phyloP scores from a whole-genome alignment of 2,888 invertebrate genomes.

The Zele albiditarsus region DNA sequence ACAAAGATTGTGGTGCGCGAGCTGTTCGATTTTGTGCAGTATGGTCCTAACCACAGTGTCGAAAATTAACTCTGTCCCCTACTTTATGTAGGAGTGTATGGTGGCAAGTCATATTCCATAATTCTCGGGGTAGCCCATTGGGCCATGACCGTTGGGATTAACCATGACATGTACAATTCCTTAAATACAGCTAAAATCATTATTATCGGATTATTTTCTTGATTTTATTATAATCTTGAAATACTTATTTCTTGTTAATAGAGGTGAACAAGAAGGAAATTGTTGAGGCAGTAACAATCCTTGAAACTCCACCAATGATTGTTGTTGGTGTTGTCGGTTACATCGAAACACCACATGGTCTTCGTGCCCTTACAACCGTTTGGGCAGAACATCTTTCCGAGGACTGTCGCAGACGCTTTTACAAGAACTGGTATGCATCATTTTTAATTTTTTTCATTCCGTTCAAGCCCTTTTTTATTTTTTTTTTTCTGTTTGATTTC shows the following conservation, averaged over 20 bases:
- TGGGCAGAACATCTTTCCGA: slow-evolving; percentile 99
- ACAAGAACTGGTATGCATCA: slow-evolving; percentile 95
- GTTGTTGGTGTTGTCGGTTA: slow-evolving; percentile 98
- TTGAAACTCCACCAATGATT: slow-evolving; percentile 99
- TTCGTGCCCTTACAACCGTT: slow-evolving; percentile 94
- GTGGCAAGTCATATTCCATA: slow-evolving; percentile 84
- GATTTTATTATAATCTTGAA: slow-evolving; percentile 19
- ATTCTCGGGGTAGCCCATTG: slow-evolving; percentile 80
- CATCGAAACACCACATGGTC: slow-evolving; percentile 98
- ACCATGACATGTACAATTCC: slow-evolving; percentile 79
- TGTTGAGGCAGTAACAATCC: slow-evolving; percentile 97
- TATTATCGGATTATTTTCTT: slow-evolving; percentile 6
- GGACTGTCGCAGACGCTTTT: slow-evolving; percentile 98
- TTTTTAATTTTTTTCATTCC: background rate
- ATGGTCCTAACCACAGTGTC: slow-evolving; percentile 79
- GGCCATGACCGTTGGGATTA: slow-evolving; percentile 80
- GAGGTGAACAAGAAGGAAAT: slow-evolving; percentile 99
- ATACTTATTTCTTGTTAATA: slow-evolving; percentile 67
- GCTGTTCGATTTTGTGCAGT: slow-evolving; percentile 72
- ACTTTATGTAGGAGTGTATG: slow-evolving; percentile 73
- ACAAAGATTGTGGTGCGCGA: slow-evolving; percentile 63
- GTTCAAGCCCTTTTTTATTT: background rate
- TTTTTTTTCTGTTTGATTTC: background rate
- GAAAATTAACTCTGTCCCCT: slow-evolving; percentile 77
- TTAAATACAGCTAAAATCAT: slow-evolving; percentile 21